phyloP scores from a whole-genome alignment of 2,797 vertebrate genomes.

The Streptopelia turtur region DNA sequence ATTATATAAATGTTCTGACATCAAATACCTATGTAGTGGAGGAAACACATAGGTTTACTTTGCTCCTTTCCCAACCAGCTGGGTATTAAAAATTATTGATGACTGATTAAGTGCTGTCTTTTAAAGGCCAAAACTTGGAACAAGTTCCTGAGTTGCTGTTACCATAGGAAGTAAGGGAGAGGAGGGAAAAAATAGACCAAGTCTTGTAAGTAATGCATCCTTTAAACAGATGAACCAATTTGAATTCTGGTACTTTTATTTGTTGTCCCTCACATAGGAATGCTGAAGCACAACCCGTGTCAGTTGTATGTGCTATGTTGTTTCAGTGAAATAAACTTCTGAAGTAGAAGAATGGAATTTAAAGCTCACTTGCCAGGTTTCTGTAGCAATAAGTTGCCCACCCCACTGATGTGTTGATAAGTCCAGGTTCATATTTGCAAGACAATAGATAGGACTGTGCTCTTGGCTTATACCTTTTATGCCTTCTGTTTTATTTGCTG shows the following conservation, averaged over 20 bases:
- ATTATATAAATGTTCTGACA: not conserved
- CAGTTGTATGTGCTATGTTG: rapidly evolving
- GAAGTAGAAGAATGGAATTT: not conserved
- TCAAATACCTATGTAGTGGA: not conserved
- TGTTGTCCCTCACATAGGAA: not conserved
- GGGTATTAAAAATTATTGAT: not conserved
- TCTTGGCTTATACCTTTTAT: not conserved
- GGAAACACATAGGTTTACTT: not conserved
- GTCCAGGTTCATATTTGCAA: not conserved
- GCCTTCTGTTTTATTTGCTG: not conserved
- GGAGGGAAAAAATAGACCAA: not conserved
- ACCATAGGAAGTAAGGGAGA: not conserved
- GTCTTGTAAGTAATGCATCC: not conserved
- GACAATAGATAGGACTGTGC: not conserved
- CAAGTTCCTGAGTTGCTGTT: not conserved
- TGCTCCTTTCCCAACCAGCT: not conserved
- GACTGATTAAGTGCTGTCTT: not conserved
- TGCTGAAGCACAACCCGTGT: not conserved
- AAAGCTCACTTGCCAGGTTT: not conserved
- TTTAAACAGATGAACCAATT: not conserved
- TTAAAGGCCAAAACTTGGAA: not conserved
- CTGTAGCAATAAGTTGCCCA: not conserved
- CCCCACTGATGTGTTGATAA: not conserved
- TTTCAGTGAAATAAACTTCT: not conserved
- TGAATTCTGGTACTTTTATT: not conserved